Evolutionary conservation across 2,113 vertebrate species (phyloP).

Genomic region (Cyphomyrus plagiostoma): DNA sequence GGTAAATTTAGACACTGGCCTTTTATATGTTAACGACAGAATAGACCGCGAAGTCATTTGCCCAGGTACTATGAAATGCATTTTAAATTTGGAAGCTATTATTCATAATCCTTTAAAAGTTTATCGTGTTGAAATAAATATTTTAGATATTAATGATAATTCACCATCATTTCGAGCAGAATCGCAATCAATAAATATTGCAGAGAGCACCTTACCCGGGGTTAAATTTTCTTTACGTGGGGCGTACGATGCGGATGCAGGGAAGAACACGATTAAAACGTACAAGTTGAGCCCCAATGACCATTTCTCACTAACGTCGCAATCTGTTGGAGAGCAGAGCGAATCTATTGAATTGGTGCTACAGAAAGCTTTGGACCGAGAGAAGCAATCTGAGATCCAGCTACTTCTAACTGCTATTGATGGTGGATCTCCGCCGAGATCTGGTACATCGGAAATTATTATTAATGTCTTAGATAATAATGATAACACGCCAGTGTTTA

Average conservation of each 20-base stretch:
- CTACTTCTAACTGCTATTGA: constrained; percentile 52
- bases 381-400: constrained; percentile 46
- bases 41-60: constrained; percentile 62
- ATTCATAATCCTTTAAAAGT: constrained; percentile 59
- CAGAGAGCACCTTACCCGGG: constrained; percentile 53
- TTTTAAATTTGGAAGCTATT: constrained; percentile 54
- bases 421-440: constrained; percentile 50
- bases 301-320: constrained; percentile 51
- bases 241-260: constrained; percentile 61
- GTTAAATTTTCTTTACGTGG: constrained; percentile 57
- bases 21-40: constrained; percentile 52
- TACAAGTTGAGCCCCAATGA: constrained; percentile 61
- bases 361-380: constrained; percentile 65
- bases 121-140: constrained; percentile 60
- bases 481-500: constrained; percentile 65
- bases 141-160: constrained; percentile 77
- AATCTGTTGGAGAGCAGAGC: constrained; percentile 58
- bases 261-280: constrained; percentile 56
- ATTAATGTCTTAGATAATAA: constrained; percentile 65
- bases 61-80: constrained; percentile 40
- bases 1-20: constrained; percentile 57
- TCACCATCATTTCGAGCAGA: constrained; percentile 57
- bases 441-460: constrained; percentile 52
- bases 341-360: constrained; percentile 59
- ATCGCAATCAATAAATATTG: constrained; percentile 52